Percentiles rank a stretch among this genome's conserved stretches.
phyloP scores from a whole-genome alignment of 2,113 vertebrate genomes.

The Scytalopus superciliaris region DNA sequence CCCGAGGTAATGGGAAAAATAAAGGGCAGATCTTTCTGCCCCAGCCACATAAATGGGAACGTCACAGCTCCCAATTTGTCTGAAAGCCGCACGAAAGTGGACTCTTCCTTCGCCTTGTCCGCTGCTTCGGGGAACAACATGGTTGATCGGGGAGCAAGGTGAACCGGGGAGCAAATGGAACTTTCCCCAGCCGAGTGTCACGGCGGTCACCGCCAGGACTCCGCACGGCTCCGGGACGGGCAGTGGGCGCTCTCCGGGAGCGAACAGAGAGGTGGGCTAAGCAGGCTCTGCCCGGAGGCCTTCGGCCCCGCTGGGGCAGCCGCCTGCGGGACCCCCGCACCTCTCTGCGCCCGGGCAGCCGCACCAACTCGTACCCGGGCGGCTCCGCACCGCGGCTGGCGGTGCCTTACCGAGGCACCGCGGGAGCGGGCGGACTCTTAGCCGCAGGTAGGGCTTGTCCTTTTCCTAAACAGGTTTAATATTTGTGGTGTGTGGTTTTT shows the following conservation, averaged over 20 bases:
- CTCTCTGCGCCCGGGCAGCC: neutral
- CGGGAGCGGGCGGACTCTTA: neutral
- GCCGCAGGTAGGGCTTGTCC: neutral
- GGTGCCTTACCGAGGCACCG: neutral
- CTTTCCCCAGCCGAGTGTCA: neutral
- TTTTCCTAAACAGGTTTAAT: neutral
- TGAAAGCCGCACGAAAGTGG: neutral
- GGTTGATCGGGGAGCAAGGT: neutral
- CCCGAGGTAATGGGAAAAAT: neutral
- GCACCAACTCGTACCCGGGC: neutral
- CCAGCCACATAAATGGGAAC: neutral
- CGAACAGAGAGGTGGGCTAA: neutral
- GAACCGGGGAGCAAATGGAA: neutral
- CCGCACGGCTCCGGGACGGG: neutral
- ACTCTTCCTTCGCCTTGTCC: neutral
- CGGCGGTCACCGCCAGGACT: too few relatives aligned
- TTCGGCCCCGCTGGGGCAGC: neutral
- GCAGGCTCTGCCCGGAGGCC: neutral
- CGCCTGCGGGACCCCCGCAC: neutral
- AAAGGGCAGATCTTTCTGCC: neutral
- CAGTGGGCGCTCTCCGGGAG: neutral
- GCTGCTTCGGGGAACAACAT: neutral
- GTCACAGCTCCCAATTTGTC: neutral
- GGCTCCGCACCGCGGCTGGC: neutral
- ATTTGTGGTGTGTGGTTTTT: neutral